A percentile compares a stretch with the other conserved stretches of the same genome.
Evolutionary conservation across 2,797 vertebrate species (phyloP).

Genomic region (Poecilia velifera): DNA sequence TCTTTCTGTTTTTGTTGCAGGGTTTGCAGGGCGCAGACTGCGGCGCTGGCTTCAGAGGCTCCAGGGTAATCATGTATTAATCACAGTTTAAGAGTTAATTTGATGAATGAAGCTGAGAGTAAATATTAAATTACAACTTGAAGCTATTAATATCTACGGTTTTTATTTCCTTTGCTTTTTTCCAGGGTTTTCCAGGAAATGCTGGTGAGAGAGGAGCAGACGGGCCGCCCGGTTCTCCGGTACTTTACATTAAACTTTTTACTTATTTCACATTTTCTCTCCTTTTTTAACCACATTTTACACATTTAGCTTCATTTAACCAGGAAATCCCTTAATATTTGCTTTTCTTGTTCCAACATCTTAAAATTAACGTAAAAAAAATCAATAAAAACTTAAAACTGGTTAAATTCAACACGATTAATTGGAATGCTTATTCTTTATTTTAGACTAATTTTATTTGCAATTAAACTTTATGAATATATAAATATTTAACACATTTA

Average conservation of each 20-base stretch:
- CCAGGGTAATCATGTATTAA: conserved; percentile 64
- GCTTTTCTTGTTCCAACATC: not conserved
- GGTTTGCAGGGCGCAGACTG: conserved; percentile 79
- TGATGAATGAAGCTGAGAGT: too few relatives aligned
- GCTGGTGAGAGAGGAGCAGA: conserved; percentile 76
- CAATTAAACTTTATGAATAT: not conserved
- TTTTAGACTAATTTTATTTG: not conserved
- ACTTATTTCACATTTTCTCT: not conserved
- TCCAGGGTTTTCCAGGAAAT: conserved; percentile 83
- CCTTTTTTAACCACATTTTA: not conserved
- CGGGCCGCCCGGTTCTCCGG: conserved; percentile 80
- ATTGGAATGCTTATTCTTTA: not conserved
- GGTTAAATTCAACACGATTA: not conserved
- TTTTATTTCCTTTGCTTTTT: conserved; percentile 4
- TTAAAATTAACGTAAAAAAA: not conserved
- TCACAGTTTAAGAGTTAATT: too few relatives aligned
- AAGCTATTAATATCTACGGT: not conserved
- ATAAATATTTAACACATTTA: not conserved
- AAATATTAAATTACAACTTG: too few relatives aligned
- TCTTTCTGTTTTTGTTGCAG: conserved; percentile 68
- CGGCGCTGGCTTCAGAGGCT: conserved; percentile 78
- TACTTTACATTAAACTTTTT: conserved; percentile 50
- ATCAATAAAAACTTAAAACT: not conserved
- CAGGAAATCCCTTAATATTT: not conserved
- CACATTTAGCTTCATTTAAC: not conserved